A percentile compares a stretch with the other conserved stretches of the same genome.
These are phyloP conservation scores for Colostygia pectinataria DNA, from an alignment of 2,888 invertebrate genomes.

Conservation along the genomic window DNA sequence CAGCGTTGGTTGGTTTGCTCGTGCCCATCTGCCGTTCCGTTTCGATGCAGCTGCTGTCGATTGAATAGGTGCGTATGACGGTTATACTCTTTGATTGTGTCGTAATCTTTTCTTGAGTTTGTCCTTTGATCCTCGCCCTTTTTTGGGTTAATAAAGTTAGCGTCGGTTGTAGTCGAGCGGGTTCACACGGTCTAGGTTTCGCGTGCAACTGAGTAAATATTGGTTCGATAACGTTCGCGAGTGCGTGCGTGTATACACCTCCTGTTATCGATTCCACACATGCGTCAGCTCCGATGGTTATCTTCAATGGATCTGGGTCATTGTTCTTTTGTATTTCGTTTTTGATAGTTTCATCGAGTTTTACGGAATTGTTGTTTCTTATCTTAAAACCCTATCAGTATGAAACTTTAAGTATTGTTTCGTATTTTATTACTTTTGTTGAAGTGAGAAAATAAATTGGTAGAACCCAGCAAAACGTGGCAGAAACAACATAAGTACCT, in stretches of 20 bases:
- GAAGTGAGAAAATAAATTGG: constrained; percentile 9
- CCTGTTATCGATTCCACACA: constrained; percentile 80
- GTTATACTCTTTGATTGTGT: constrained; percentile 53
- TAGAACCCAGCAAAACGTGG: not conserved
- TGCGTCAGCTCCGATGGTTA: constrained; percentile 79
- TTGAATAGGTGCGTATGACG: constrained; percentile 68
- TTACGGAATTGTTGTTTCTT: constrained; percentile 38
- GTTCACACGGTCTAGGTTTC: constrained; percentile 68
- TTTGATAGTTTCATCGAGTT: constrained; percentile 52
- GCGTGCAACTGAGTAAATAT: constrained; percentile 75
- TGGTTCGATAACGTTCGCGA: constrained; percentile 71
- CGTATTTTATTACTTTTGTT: constrained; percentile 14
- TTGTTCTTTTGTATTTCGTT: constrained; percentile 76
- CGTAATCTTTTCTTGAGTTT: constrained; percentile 54
- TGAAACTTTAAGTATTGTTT: constrained; percentile 8
- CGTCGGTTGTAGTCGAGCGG: constrained; percentile 35
- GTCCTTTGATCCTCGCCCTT: constrained; percentile 51
- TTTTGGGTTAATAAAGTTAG: constrained; percentile 58
- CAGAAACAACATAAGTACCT: no score
- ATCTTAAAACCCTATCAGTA: constrained; percentile 15
- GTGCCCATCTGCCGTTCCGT: constrained; percentile 76
- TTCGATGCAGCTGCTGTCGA: constrained; percentile 70
- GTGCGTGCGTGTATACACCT: constrained; percentile 66
- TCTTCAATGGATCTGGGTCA: constrained; percentile 80
- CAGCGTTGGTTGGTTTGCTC: constrained; percentile 52